Conservation (phyloP, 1,140 invertebrate genomes). For the Rhyacophila brunnea region DNA sequence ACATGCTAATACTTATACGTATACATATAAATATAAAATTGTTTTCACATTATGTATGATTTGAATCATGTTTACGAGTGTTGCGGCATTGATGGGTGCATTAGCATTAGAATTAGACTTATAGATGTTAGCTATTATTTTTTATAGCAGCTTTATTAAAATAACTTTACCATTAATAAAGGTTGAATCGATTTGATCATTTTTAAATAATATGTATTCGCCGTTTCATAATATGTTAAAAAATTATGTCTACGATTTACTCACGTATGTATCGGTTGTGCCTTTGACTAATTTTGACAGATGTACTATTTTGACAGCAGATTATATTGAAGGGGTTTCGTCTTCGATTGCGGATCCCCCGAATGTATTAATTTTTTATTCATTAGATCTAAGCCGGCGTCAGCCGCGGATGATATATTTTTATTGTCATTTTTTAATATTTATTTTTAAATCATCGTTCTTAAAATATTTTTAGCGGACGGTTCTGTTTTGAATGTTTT, state of each 20-base stretch:
- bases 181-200: conserved; percentile 3
- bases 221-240: too few species aligned
- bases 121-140: conserved; percentile 1
- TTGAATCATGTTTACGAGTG: conserved; percentile 7
- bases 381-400: not conserved
- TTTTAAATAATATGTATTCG: not conserved
- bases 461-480: not conserved
- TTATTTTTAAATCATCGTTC: not conserved
- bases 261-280: too few species aligned
- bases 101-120: too few species aligned
- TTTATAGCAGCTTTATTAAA: conserved; percentile 10
- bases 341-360: not conserved
- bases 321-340: too few species aligned
- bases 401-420: not conserved
- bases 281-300: too few species aligned
- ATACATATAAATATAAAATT: conserved; percentile 20
- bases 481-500: not conserved
- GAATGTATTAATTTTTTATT: not conserved
- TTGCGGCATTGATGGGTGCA: conserved; percentile 6
- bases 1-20: conserved; percentile 8
- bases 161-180: not conserved
- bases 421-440: not conserved
- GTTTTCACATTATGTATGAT: conserved; percentile 25
- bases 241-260: too few species aligned
- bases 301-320: too few species aligned